Base-by-base conservation (phyloP, 2,113 vertebrate genomes). In the Phrynosoma blainvillii region DNA sequence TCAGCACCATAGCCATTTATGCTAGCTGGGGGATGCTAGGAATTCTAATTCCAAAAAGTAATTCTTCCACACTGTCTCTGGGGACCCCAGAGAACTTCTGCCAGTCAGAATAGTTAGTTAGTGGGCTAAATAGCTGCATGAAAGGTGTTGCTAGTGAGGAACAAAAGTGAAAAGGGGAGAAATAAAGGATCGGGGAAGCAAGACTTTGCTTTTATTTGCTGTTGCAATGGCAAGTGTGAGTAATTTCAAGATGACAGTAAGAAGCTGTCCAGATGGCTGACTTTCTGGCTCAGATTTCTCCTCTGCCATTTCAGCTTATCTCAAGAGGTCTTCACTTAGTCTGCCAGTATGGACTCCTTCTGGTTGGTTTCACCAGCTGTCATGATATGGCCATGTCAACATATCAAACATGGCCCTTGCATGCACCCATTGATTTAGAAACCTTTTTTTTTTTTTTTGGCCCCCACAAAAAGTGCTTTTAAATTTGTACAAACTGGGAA, bases 231-330 rank as follows among this genome's bases (percentile, higher is more conserved):
- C 36, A 62, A 76, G 25, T 27, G 56, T n/a, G 66, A 86, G 23
- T 70, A 40, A 47, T 62, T 87, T 74, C 68, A 81, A 36, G 54
- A 12, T 32, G 11, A 47, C 23, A 56, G 18, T 70, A 40, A 23
- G 79, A 74, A 6, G 11, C 74, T 62, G 27, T 62, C 79, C 70
- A 87, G 85, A 80, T 80, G 54, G 27, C 80, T 77, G 73, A 36
- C 32, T 65, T 52, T 74, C 25, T 82, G 79, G 56, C 75, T 66
- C 79, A 82, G 56, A 27, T 83, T 54, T 32, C 30, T 77, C 42
- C 27, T 13, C 52, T 65, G 23, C 21, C 62, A 78, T 78, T 52
- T 86, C 18, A 66, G 74, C 56, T 83, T 83, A 83, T 83, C 74
- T 68, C 42, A 52, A 78, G 59, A 68, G 62, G 20, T 59, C 1